A percentile compares a stretch with the other conserved stretches of the same genome.
These are phyloP conservation scores for Meleagris gallopavo DNA, from an alignment of 2,113 vertebrate genomes.

Conservation along the genomic window DNA sequence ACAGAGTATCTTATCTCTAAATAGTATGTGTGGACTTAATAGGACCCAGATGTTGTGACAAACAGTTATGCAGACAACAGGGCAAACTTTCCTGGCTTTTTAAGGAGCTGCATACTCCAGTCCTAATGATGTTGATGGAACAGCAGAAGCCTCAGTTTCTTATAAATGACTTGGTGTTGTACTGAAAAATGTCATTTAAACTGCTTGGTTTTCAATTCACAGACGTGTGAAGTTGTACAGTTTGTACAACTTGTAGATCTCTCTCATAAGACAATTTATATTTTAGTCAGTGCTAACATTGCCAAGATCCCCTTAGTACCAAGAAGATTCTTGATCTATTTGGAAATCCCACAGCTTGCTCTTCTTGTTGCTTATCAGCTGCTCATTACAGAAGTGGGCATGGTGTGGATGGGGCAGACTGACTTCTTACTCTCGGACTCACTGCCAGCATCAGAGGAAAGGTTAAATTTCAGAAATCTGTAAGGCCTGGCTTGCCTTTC, in stretches of 20 bases:
- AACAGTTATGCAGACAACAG: conserved; percentile 24
- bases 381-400: neutral
- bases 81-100: conserved; percentile 24
- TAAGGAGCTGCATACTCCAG: neutral
- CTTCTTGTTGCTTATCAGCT: neutral
- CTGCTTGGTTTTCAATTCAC: neutral
- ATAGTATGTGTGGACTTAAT: conserved; percentile 30
- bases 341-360: neutral
- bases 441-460: neutral
- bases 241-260: neutral
- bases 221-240: neutral
- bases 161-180: neutral
- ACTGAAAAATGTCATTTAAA: neutral
- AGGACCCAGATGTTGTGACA: conserved; percentile 9
- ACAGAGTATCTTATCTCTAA: conserved; percentile 23
- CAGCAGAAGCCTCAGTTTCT: conserved; percentile 10
- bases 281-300: neutral
- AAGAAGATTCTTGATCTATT: neutral
- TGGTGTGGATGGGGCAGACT: neutral
- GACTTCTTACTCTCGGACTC: neutral
- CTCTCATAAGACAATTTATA: neutral
- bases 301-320: neutral
- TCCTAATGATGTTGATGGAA: neutral
- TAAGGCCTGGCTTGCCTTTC: neutral
- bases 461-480: neutral